phyloP scores from a whole-genome alignment of 2,888 invertebrate genomes.

The Monoplex corrugatus region DNA sequence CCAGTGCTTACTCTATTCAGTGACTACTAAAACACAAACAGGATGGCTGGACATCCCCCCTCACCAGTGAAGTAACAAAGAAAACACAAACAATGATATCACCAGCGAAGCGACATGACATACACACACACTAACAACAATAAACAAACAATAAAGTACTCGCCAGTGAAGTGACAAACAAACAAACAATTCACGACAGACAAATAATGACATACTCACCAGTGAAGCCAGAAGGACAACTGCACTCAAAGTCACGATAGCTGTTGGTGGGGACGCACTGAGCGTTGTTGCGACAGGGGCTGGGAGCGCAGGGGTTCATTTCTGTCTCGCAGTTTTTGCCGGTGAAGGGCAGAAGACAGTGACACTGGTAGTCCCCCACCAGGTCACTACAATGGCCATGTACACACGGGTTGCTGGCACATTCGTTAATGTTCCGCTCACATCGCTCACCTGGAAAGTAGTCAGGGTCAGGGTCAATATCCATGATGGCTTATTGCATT shows the following conservation, averaged over 20 bases:
- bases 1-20: too few relatives aligned
- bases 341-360: constrained; percentile 94
- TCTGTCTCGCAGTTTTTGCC: constrained; percentile 94
- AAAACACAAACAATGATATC: too few relatives aligned
- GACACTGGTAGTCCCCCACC: constrained; percentile 93
- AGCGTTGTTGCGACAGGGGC: constrained; percentile 94
- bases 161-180: too few relatives aligned
- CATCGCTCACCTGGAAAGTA: constrained; percentile 83
- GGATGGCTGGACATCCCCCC: too few relatives aligned
- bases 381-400: constrained; percentile 95
- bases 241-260: constrained; percentile 72
- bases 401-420: constrained; percentile 96
- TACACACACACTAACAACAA: too few relatives aligned
- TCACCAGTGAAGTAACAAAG: too few relatives aligned
- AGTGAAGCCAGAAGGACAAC: constrained; percentile 85
- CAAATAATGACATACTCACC: constrained; percentile 83
- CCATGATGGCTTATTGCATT: too few relatives aligned
- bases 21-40: too few relatives aligned
- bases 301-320: constrained; percentile 89
- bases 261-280: constrained; percentile 86
- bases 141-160: too few relatives aligned
- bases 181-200: too few relatives aligned
- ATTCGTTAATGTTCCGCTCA: constrained; percentile 94
- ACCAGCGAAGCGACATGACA: too few relatives aligned
- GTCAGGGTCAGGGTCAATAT: too few relatives aligned